These are phyloP conservation scores for Brachionus plicatilis DNA, from an alignment of 1,140 invertebrate species.

Conservation along the genomic window DNA sequence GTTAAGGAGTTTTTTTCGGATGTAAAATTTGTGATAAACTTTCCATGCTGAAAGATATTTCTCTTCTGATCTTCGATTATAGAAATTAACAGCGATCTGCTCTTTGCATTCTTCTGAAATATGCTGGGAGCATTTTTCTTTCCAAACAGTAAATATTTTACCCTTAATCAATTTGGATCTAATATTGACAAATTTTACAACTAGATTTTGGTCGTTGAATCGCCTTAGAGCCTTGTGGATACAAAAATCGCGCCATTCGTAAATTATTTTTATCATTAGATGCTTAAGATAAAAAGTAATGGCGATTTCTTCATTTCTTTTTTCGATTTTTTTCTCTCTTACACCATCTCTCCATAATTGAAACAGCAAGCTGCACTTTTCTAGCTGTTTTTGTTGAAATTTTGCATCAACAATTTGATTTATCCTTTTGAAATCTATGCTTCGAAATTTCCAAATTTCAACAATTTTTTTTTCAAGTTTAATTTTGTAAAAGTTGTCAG, in stretches of 20 bases:
- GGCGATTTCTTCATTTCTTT: conserved; percentile 24
- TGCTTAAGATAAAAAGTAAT: conserved; percentile 7
- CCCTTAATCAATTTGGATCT: background rate
- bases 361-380: background rate
- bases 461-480: background rate
- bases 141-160: background rate
- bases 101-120: conserved; percentile 13
- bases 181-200: background rate
- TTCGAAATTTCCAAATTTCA: background rate
- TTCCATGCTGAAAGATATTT: background rate
- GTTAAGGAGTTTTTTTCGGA: background rate
- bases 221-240: background rate
- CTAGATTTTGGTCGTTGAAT: background rate
- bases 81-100: background rate
- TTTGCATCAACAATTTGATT: conserved; percentile 4
- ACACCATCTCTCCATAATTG: background rate
- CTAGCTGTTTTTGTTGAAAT: background rate
- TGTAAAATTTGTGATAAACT: background rate
- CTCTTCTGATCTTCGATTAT: background rate
- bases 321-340: background rate
- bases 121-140: background rate
- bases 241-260: conserved; percentile 1
- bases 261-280: conserved; percentile 5
- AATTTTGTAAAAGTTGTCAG: background rate
- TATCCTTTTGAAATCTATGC: background rate